Evolutionary conservation across 92 coral and sea anemone species (phyloP), one percentile per base, ranked within the genome.

Genomic region (Nematostella vectensis): DNA sequence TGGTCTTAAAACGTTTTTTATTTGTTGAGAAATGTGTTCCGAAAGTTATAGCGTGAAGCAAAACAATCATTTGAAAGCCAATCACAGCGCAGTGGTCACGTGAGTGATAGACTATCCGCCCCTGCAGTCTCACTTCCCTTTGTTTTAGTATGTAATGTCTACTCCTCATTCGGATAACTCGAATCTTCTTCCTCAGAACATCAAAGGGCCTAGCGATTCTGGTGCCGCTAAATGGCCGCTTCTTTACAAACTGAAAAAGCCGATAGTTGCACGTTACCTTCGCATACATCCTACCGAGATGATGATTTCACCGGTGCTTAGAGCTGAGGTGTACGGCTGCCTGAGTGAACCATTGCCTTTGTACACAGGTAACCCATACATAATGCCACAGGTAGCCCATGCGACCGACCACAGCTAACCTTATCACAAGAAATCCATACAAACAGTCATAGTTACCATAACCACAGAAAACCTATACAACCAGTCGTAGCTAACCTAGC

Each of bases 311-410:
- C 37, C 38, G 0, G 57, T 71, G 24, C 74, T 86, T 84, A 88
- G 97, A 58, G 80, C 78, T 19, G 97, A 89, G 38, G 20, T 89
- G 10, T 89, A 86, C 48, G 97, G 97, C 4, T 89, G 97, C 33
- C 63, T 74, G 13, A 62, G 49, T 25, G 97, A 89, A 27, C 84
- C 91, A 4, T 42, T 69, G 47, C 97, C 97, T 1, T 65, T 61
- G 13, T 85, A 81, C 40, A 31, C 20, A 25, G 95, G 97, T 89
- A 55, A 15, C 40, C 40, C 40, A 15, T 6, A 33, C 15, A 33
- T 6, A 33, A 6, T 6, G 40, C 6, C 6, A 33, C n/a, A n/a
- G n/a, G n/a, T n/a, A n/a, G n/a, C n/a, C 15, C 15, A 33, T 33
- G 6, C 40, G 40, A 33, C 40, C 6, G 40, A 15, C 8, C 40